Base-by-base conservation (phyloP, 2,113 vertebrate genomes). In the Xiphophorus hellerii region DNA sequence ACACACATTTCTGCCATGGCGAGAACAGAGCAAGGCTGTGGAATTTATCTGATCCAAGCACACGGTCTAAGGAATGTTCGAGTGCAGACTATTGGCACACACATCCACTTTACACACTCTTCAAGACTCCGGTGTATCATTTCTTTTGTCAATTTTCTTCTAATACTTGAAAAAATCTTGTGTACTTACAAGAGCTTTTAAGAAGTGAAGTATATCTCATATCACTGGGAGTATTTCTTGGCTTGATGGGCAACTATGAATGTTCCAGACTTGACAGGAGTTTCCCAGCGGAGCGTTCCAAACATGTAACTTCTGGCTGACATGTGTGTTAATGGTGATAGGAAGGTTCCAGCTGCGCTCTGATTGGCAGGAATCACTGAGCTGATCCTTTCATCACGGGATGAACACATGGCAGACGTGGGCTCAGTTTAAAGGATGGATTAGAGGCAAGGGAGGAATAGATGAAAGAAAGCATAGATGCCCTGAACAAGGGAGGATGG, bases 401-500 rank as follows among this genome's bases (percentile, higher is more conserved):
- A 88, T 84, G 84, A 92, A 86, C 88, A 81, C 84, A 78, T 82
- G 82, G 88, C 77, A 82, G 76, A 86, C 22, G 29, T 74, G 54
- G 73, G 62, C 74, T 83, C 77, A 82, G 84, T 89, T 92, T 81
- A 90, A 88, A 89, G 88, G 85, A 71, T 71, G 87, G 89, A 90
- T 90, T 87, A 88, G 87, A 83, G 80, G 79, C 76, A 84, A 79
- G 44, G 66, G 90, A 78, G 81, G 61, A 73, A 77, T 29, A 85
- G 90, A 92, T 92, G 71, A 92, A 92, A 90, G 90, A 90, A 73
- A 60, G 81, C 84, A 90, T 84, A 75, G 85, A 87, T 63, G 77
- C 51, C 5, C 74, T 48, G 76, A 81, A 81, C 64, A 81, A 84
- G 65, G 73, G 69, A 81, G 76, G 77, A 80, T 65, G 86, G 90